Evolutionary conservation across 2,113 vertebrate genomes (phyloP).

Genomic region (Sisor rabdophorus): DNA sequence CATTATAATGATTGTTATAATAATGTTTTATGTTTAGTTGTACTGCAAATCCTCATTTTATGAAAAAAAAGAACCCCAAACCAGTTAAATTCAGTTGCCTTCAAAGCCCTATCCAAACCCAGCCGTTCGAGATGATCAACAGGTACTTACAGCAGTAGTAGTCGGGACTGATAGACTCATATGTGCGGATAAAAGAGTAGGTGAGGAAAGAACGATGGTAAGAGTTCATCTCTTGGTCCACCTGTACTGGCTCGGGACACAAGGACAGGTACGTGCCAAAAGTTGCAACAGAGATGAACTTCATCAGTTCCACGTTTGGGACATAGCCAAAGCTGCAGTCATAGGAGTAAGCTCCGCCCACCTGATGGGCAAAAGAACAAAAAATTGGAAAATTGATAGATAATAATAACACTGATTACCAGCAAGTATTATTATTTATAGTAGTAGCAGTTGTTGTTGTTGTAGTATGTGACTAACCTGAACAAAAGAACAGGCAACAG

Average conservation of each 20-base stretch:
- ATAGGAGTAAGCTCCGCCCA: conserved; percentile 91
- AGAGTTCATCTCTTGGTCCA: conserved; percentile 80
- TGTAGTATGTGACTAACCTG: conserved; percentile 71
- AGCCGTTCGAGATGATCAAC: neutral
- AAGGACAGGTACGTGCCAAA: conserved; percentile 92
- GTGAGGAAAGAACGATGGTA: conserved; percentile 94
- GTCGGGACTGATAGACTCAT: conserved; percentile 88
- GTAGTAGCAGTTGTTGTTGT: neutral
- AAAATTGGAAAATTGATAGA: neutral
- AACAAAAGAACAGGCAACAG: conserved; percentile 93
- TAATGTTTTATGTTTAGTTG: neutral
- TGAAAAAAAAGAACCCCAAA: neutral
- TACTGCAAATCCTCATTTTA: neutral
- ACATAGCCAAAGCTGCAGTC: conserved; percentile 97
- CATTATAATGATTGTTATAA: neutral
- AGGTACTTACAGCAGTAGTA: conserved; percentile 69
- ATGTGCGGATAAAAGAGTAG: conserved; percentile 90
- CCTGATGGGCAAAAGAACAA: conserved; percentile 62
- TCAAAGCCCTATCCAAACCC: neutral
- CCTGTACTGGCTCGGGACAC: conserved; percentile 79
- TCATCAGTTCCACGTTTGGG: conserved; percentile 97
- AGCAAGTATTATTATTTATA: neutral
- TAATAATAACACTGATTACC: neutral
- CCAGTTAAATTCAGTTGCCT: neutral
- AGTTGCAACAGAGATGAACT: conserved; percentile 95